Evolutionary conservation across 2,113 vertebrate species (phyloP).

Genomic region (Rhegmatorhina hoffmannsi): DNA sequence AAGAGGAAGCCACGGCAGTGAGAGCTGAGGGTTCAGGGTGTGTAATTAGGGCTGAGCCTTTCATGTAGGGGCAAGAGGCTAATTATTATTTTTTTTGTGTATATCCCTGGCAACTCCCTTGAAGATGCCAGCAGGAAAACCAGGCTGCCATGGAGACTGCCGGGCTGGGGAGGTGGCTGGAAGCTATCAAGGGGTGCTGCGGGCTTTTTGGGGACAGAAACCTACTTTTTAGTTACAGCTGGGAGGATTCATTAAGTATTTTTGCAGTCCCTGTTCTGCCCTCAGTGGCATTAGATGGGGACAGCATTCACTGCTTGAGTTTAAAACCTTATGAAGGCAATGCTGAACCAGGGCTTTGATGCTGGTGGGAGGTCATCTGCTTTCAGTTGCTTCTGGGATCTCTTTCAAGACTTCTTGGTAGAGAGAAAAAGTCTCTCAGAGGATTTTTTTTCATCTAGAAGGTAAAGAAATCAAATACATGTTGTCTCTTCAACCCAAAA

Average conservation of each 20-base stretch:
- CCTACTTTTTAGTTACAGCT: not conserved
- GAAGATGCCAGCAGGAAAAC: not conserved
- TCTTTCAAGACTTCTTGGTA: not conserved
- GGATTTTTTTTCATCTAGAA: not conserved
- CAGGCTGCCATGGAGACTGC: not conserved
- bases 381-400: not conserved
- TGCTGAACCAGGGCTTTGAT: not conserved
- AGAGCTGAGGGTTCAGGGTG: not conserved
- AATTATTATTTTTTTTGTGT: not conserved
- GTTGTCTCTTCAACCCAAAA: not conserved
- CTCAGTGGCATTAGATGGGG: not conserved
- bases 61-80: not conserved
- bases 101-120: not conserved
- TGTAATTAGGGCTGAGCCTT: not conserved
- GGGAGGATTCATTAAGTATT: not conserved
- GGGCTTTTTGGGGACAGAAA: slow-evolving; percentile 5
- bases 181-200: not conserved
- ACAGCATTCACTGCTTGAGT: not conserved
- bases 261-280: not conserved
- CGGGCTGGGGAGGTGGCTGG: not conserved
- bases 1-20: rapidly evolving
- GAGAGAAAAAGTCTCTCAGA: not conserved
- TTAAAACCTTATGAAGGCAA: not conserved
- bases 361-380: not conserved
- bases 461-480: not conserved